These are phyloP conservation scores for Lochmaea capreae DNA, from an alignment of 2,888 invertebrate species.

Conservation along the genomic window DNA sequence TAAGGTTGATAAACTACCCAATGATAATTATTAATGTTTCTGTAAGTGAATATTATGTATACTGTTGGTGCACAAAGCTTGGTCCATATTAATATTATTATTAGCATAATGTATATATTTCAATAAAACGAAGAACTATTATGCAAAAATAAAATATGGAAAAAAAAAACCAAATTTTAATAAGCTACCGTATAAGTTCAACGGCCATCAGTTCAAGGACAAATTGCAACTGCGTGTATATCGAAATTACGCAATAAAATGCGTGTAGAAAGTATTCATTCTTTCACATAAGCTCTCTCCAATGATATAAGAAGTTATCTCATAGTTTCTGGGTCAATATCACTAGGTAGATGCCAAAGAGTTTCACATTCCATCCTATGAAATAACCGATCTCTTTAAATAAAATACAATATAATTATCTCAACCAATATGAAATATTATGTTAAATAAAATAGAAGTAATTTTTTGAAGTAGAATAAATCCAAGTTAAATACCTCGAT, in stretches of 20 bases:
- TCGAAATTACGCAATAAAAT: constrained; percentile 41
- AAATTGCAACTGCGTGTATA: constrained; percentile 20
- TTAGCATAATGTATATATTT: too few relatives aligned
- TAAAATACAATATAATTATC: constrained; percentile 3
- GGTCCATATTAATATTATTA: too few relatives aligned
- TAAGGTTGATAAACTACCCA: too few relatives aligned
- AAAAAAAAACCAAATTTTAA: background rate
- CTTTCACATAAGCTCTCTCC: constrained; percentile 51
- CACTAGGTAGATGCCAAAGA: constrained; percentile 40
- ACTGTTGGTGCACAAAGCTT: too few relatives aligned
- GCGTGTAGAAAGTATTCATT: constrained; percentile 49
- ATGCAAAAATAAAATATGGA: too few relatives aligned
- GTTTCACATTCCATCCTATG: constrained; percentile 30
- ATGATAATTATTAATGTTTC: too few relatives aligned
- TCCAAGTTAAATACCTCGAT: too few relatives aligned
- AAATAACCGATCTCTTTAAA: constrained; percentile 1
- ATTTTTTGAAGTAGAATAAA: too few relatives aligned
- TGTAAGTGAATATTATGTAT: too few relatives aligned
- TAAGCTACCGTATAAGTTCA: constrained; percentile 12
- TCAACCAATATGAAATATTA: background rate
- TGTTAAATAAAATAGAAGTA: background rate
- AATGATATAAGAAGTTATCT: constrained; percentile 55
- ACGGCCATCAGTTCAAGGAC: constrained; percentile 30
- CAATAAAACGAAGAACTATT: too few relatives aligned
- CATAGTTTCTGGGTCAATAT: constrained; percentile 56